Percentiles rank a stretch among this genome's conserved stretches.
Evolutionary conservation across 2,113 vertebrate genomes (phyloP).

Genomic region (Hippoglossus stenolepis): DNA sequence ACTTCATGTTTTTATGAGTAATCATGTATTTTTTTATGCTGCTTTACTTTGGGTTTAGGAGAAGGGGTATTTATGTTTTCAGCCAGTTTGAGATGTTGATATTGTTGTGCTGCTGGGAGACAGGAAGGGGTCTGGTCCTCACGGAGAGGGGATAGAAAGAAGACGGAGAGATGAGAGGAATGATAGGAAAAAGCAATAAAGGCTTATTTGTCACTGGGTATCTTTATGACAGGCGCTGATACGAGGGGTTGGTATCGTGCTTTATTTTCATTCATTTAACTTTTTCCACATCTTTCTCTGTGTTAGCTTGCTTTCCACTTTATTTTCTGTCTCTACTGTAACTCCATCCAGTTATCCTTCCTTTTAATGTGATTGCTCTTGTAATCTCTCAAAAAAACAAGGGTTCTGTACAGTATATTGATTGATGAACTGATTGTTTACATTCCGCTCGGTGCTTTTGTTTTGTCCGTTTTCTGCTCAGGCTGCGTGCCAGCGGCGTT

Average conservation of each 20-base stretch:
- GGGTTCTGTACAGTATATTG: no score
- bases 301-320: background rate
- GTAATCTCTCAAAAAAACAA: no score
- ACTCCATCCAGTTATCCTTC: no score
- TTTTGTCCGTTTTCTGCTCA: conserved; percentile 8
- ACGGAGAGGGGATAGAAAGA: conserved; percentile 13
- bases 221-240: conserved; percentile 47
- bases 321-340: no score
- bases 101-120: conserved; percentile 40
- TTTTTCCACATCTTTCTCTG: background rate
- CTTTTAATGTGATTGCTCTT: no score
- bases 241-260: conserved; percentile 6
- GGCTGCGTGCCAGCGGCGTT: background rate
- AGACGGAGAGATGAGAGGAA: conserved; percentile 37
- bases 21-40: conserved; percentile 4
- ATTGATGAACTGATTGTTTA: no score
- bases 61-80: conserved; percentile 2
- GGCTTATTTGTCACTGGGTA: conserved; percentile 45
- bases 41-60: conserved; percentile 10
- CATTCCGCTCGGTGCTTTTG: conserved; percentile 12
- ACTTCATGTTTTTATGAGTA: background rate
- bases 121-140: conserved; percentile 55
- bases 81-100: conserved; percentile 30
- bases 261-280: conserved; percentile 8
- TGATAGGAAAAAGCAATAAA: conserved; percentile 69